Conservation (phyloP, 2,113 vertebrate genomes). For the Tympanuchus pallidicinctus region DNA sequence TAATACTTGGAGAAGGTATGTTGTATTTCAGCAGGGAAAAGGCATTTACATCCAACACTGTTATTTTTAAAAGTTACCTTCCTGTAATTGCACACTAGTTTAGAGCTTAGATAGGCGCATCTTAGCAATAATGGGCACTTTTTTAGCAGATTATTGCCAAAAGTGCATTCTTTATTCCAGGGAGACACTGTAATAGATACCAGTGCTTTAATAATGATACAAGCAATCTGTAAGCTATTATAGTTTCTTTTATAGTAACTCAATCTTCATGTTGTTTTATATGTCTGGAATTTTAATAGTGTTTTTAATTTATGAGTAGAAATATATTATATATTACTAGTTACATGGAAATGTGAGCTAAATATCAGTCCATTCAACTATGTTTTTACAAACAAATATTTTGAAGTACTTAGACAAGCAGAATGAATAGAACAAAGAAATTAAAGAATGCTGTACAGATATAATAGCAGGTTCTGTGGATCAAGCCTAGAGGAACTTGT, state of each 20-base stretch:
- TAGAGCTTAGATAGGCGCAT: constrained; percentile 62
- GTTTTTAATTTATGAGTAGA: constrained; percentile 79
- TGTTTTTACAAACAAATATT: constrained; percentile 74
- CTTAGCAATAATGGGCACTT: constrained; percentile 78
- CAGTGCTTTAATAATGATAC: constrained; percentile 78
- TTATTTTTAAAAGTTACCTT: constrained; percentile 74
- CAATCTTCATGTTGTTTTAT: constrained; percentile 83
- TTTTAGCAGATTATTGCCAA: constrained; percentile 80
- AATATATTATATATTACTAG: constrained; percentile 72
- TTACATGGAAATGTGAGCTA: constrained; percentile 73
- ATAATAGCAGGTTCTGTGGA: constrained; percentile 31
- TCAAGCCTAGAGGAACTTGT: not conserved
- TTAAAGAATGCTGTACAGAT: constrained; percentile 35
- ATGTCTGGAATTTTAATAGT: constrained; percentile 83
- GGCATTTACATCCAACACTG: constrained; percentile 48
- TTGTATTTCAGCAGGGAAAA: constrained; percentile 37
- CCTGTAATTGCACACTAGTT: constrained; percentile 73
- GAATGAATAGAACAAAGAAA: constrained; percentile 67
- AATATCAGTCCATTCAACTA: constrained; percentile 55
- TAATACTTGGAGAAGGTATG: constrained; percentile 18
- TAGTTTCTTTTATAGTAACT: constrained; percentile 81
- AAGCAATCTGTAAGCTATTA: constrained; percentile 85
- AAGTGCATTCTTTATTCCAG: constrained; percentile 81
- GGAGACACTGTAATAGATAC: constrained; percentile 80
- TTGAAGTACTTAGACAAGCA: constrained; percentile 66